Evolutionary conservation across 2,797 vertebrate genomes (phyloP), one percentile per base, ranked within the genome.

Genomic region (Sparus aurata): DNA sequence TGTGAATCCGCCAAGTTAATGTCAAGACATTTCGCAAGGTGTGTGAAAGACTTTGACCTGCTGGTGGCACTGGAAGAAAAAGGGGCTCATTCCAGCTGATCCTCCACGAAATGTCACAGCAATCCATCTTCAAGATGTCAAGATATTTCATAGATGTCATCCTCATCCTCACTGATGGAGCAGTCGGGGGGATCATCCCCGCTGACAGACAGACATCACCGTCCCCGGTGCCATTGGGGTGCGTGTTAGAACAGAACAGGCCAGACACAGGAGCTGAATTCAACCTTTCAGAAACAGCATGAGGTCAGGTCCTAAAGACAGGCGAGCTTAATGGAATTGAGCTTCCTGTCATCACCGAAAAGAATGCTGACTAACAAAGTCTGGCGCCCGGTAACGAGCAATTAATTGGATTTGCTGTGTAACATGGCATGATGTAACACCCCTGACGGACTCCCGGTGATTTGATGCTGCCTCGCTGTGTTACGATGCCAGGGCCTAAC

Each of bases 341-440:
- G 70, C 68, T 78, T 59, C 67, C 63, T 27, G 66, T 65, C 68
- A 61, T 76, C 30, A 69, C 68, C 78, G 71, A 74, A 80, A 79
- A 23, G 53, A 75, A 45, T 23, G 46, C 63, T 86, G 70, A 87
- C 84, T 55, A 78, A 69, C 69, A 77, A 82, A 76, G 52, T 74
- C 61, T 70, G 77, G 52, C 66, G 64, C 55, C 46, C 12, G 45
- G 20, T 79, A 76, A 88, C 83, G 53, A 87, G 72, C 60, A 79
- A 88, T 91, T 80, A 87, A 65, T 38, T 70, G 68, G 84, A 83
- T 81, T 78, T 69, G 52, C 80, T 79, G 75, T 82, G 82, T 74
- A 80, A 67, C 49, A 49, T 45, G 43, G 59, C 70, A 81, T 83
- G 78, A 87, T 74, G 77, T 73, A 79, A 84, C 30, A 71, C 15